phyloP scores from a whole-genome alignment of 2,888 invertebrate genomes.

The Lasioglossum zephyrum region DNA sequence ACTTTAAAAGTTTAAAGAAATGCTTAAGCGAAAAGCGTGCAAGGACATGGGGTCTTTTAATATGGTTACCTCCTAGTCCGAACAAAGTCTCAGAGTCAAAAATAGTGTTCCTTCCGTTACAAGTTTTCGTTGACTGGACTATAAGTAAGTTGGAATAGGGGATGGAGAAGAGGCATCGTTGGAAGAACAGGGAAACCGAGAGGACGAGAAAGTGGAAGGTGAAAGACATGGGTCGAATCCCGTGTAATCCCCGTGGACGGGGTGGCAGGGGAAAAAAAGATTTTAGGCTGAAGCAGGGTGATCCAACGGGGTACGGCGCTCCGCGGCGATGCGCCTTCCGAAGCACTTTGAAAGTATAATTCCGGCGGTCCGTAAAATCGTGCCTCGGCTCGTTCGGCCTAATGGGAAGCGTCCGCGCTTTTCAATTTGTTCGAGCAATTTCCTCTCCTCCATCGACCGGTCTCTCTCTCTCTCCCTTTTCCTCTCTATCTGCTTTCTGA shows the following conservation, averaged over 20 bases:
- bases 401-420: conserved; percentile 57
- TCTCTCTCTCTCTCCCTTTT: background rate
- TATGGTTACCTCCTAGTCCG: too few relatives aligned
- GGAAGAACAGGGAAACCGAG: background rate
- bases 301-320: background rate
- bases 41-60: too few relatives aligned
- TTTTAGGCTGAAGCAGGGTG: background rate
- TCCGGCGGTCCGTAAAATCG: conserved; percentile 49
- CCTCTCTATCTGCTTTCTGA: background rate
- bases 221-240: background rate
- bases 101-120: too few relatives aligned
- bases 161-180: background rate
- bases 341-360: conserved; percentile 61
- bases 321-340: conserved; percentile 7
- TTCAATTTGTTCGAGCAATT: conserved; percentile 65
- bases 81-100: too few relatives aligned
- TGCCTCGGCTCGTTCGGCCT: conserved; percentile 48
- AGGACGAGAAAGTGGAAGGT: background rate
- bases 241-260: background rate
- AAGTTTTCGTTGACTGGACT: background rate
- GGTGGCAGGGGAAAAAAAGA: background rate
- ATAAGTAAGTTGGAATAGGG: background rate
- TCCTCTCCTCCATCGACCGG: conserved; percentile 34
- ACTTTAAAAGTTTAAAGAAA: background rate
- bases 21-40: too few relatives aligned